Conservation (phyloP, 2,888 invertebrate species). For the Terebella lapidaria region DNA sequence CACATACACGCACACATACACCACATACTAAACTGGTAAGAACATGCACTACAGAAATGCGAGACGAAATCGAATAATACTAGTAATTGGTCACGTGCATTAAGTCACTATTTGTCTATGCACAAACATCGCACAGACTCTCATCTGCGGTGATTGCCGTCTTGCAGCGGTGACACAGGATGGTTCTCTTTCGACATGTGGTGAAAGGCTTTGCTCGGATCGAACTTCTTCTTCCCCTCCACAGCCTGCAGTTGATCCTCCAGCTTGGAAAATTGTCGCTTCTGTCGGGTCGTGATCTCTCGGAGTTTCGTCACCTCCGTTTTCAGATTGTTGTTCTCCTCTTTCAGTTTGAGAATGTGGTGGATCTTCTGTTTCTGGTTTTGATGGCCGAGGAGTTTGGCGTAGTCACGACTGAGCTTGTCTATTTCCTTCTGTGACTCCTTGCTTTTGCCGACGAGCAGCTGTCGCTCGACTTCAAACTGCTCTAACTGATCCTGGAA, state of each 20-base stretch:
- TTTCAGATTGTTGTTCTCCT: constrained; percentile 44
- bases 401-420: constrained; percentile 60
- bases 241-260: constrained; percentile 29
- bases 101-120: too few species aligned
- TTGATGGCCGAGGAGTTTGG: constrained; percentile 63
- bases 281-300: constrained; percentile 31
- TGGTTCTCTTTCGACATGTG: constrained; percentile 20
- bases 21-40: too few species aligned
- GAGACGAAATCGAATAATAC: too few species aligned
- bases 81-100: too few species aligned
- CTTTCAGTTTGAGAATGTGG: constrained; percentile 55
- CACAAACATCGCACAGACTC: too few species aligned
- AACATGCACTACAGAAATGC: too few species aligned
- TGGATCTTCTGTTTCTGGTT: constrained; percentile 66
- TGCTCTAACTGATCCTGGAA: constrained; percentile 55
- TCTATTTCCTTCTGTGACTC: constrained; percentile 57
- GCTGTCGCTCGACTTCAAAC: constrained; percentile 55
- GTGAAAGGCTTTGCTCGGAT: constrained; percentile 37
- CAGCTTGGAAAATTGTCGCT: constrained; percentile 29
- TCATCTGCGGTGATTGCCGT: constrained; percentile 6
- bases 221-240: constrained; percentile 33
- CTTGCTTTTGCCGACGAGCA: constrained; percentile 49
- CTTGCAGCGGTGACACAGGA: constrained; percentile 4
- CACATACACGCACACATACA: too few species aligned
- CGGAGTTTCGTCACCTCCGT: constrained; percentile 35